These are phyloP conservation scores for Grapholita molesta DNA, from an alignment of 1,140 invertebrate species.

Conservation along the genomic window DNA sequence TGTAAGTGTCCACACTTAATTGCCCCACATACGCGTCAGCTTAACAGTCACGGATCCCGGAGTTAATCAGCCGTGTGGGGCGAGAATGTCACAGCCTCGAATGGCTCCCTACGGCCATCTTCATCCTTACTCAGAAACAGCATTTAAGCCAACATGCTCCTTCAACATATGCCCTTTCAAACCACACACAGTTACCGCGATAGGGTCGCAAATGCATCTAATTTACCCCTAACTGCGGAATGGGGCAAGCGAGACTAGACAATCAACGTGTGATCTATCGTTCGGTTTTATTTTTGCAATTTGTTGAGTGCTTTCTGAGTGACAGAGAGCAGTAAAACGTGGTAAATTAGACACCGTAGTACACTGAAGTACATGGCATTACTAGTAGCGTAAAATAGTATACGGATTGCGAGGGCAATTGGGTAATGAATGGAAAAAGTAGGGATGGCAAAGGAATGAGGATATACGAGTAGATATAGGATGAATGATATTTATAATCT, in stretches of 20 bases:
- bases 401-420: no score
- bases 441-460: no score
- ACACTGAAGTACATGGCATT: no score
- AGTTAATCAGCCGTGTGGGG: not conserved
- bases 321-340: not conserved
- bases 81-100: not conserved
- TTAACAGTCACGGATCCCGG: not conserved
- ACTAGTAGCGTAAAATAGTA: no score
- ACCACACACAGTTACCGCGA: not conserved
- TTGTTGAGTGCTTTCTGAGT: not conserved
- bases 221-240: not conserved
- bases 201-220: not conserved
- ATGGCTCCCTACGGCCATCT: not conserved
- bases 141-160: not conserved
- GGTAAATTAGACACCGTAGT: no score
- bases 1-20: not conserved
- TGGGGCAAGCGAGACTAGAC: not conserved
- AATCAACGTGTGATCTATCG: not conserved
- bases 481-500: no score
- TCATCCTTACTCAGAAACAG: not conserved
- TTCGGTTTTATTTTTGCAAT: not conserved
- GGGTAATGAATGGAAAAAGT: no score
- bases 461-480: no score
- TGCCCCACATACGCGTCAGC: not conserved
- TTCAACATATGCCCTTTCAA: not conserved